Base-by-base conservation (phyloP, 2,888 invertebrate species). In the Sarcophaga variegata region DNA sequence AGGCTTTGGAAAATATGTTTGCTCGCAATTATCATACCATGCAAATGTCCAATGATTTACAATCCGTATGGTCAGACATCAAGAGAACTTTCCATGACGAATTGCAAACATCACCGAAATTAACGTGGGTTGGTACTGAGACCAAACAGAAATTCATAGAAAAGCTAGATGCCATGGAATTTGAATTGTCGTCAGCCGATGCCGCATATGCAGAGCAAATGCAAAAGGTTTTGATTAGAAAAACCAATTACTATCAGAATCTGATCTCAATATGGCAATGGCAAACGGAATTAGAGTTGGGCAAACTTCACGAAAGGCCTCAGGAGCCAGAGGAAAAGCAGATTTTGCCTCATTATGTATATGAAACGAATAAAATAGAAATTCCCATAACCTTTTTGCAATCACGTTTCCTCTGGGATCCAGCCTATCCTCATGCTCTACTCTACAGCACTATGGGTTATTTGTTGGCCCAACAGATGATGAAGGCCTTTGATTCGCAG, bases 321-420 rank as follows among this genome's bases (percentile, higher is more conserved):
- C 85, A 86, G n/a, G 37, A 88, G 6, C 81, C 82, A 3, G 90
- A 90, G n/a, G 22, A 85, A 4, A 82, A 84, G 8, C 75, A 88
- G 60, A 90, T 89, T 66, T 87, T 91, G 70, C 92, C 91, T 0
- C 91, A 91, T 80, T 92, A 91, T 66, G 90, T 90, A 3, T 79
- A 90, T 37, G 90, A 88, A 37, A 89, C 86, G 17, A 93, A 93
- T 81, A 90, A 90, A 80, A 90, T 93, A 62, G 88, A 89, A 47
- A 90, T 93, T 45, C 91, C 93, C 0, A 89, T 92, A 59, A 92
- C 91, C 0, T 91, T 92, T 20, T 79, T 93, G 25, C 92, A 93
- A 77, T 90, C 92, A 1, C 91, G 92, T 3, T 91, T 93, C 88
- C 91, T 93, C 72, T 93, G 92, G 90, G 92, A 93, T 84, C 88